Evolutionary conservation across 2,888 invertebrate genomes (phyloP).

Genomic region (Desoria tigrina): DNA sequence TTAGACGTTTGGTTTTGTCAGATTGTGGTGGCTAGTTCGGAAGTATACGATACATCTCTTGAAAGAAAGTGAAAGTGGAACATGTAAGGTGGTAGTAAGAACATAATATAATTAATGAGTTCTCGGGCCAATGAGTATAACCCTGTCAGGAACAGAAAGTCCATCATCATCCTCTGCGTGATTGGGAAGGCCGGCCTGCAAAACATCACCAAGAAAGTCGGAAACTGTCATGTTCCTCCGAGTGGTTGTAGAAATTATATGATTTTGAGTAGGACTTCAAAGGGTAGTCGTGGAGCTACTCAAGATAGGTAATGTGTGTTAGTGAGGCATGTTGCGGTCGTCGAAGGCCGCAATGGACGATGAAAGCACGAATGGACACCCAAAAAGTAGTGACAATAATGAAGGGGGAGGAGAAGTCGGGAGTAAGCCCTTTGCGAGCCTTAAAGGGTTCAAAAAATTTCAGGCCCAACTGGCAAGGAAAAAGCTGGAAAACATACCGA

Average conservation of each 20-base stretch:
- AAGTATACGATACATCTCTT: neutral
- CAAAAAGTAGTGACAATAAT: neutral
- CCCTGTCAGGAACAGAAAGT: constrained; percentile 13
- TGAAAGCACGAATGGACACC: constrained; percentile 14
- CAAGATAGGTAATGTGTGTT: constrained; percentile 50
- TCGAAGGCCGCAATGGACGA: constrained; percentile 53
- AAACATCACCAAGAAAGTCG: constrained; percentile 1
- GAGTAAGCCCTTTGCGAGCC: constrained; percentile 34
- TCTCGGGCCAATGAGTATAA: constrained; percentile 14
- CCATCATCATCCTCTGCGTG: neutral
- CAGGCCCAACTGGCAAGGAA: constrained; percentile 41
- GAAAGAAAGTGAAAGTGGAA: neutral
- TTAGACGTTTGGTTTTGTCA: constrained; percentile 14
- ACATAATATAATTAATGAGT: constrained; percentile 22
- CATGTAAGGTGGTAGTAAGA: neutral
- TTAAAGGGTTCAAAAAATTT: constrained; percentile 39
- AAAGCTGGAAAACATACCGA: constrained; percentile 34
- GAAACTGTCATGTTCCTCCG: no score
- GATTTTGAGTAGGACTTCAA: constrained; percentile 13
- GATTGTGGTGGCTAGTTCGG: neutral
- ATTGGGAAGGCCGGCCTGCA: neutral
- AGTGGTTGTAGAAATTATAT: no score
- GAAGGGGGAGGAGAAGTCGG: neutral
- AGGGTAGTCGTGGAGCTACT: constrained; percentile 33
- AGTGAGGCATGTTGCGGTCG: constrained; percentile 54